A percentile compares a stretch with the other conserved stretches of the same genome.
Evolutionary conservation across 2,888 invertebrate genomes (phyloP).

Genomic region (Drosophila siamana): DNA sequence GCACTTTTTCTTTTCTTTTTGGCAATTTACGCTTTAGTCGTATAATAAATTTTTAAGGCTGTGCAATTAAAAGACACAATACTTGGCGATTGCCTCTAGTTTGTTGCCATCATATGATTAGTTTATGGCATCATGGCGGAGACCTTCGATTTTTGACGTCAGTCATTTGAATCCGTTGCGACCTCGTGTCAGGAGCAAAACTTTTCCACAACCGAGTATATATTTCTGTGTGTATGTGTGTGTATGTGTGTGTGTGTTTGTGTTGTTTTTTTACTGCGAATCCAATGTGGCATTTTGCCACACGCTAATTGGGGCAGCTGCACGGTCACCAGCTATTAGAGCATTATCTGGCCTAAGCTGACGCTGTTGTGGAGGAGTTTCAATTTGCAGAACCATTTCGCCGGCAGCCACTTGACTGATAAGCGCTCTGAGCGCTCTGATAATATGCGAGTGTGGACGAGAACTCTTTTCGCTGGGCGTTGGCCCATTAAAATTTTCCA

Average conservation of each 20-base stretch:
- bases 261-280: neutral
- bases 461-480: constrained; percentile 26
- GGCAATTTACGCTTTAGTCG: constrained; percentile 13
- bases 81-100: constrained; percentile 6
- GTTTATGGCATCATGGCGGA: constrained; percentile 17
- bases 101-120: constrained; percentile 36
- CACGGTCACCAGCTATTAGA: constrained; percentile 21
- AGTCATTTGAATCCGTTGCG: constrained; percentile 8
- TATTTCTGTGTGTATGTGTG: too few relatives aligned
- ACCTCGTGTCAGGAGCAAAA: neutral
- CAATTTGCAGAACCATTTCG: constrained; percentile 22
- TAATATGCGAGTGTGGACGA: constrained; percentile 24
- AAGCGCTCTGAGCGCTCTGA: constrained; percentile 45
- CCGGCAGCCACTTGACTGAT: constrained; percentile 60
- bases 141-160: constrained; percentile 30
- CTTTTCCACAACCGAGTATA: neutral
- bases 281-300: constrained; percentile 5
- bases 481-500: constrained; percentile 58
- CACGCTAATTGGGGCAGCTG: constrained; percentile 2
- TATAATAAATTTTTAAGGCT: constrained; percentile 22
- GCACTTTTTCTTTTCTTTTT: constrained; percentile 23
- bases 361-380: constrained; percentile 44
- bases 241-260: too few relatives aligned
- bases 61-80: constrained; percentile 32
- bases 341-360: constrained; percentile 42